phyloP scores from a whole-genome alignment of 37 sponge, comb jelly and placozoan species.

The Oopsacas minuta region DNA sequence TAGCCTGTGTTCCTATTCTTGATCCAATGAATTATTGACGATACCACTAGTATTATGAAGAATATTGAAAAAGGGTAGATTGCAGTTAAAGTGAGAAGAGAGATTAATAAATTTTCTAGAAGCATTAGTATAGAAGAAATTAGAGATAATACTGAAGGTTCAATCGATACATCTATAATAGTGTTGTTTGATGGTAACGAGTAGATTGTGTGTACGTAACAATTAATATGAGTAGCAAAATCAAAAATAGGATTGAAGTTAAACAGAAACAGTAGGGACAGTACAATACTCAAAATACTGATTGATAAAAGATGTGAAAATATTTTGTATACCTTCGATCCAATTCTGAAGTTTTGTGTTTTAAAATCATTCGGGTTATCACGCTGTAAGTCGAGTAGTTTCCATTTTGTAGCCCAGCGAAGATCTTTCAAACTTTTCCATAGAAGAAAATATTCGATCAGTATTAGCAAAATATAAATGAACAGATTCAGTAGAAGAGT shows the following conservation, averaged over 20 bases:
- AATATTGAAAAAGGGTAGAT: not conserved
- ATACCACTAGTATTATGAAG: not conserved
- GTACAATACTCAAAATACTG: not conserved
- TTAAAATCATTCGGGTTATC: not conserved
- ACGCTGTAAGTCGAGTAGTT: not conserved
- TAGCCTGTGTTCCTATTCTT: not conserved
- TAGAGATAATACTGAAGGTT: not conserved
- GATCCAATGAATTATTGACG: not conserved
- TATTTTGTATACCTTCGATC: not conserved
- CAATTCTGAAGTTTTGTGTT: not conserved
- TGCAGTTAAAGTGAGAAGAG: not conserved
- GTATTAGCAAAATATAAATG: not conserved
- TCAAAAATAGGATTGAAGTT: not conserved
- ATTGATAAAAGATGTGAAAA: not conserved
- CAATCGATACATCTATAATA: not conserved
- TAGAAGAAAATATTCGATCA: not conserved
- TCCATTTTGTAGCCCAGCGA: not conserved
- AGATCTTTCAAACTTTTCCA: conserved; percentile 7
- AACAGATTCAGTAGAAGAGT: not conserved
- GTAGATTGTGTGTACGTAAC: not conserved
- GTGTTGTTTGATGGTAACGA: not conserved
- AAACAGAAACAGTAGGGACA: not conserved
- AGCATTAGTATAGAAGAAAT: not conserved
- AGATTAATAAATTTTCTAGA: not conserved
- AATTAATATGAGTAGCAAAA: not conserved